Conservation (phyloP, 2,797 vertebrate species). For the Holocentrus rufus region DNA sequence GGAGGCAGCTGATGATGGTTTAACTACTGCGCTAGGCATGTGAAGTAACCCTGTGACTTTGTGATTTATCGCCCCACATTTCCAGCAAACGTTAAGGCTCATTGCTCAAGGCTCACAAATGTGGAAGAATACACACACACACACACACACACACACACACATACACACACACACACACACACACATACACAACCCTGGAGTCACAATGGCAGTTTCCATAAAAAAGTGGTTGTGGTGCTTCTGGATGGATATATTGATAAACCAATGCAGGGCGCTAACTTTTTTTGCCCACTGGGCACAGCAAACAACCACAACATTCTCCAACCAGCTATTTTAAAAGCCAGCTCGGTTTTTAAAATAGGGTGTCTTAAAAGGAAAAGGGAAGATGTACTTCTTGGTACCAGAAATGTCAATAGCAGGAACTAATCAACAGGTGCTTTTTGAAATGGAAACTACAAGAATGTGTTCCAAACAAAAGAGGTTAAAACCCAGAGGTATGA, state of each 20-base stretch:
- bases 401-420: background rate
- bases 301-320: too few relatives aligned
- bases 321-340: too few relatives aligned
- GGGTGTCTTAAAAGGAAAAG: too few relatives aligned
- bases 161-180: slow-evolving; percentile 2
- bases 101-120: background rate
- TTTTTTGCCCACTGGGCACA: too few relatives aligned
- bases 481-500: background rate
- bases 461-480: background rate
- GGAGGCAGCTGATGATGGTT: slow-evolving; percentile 6
- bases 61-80: slow-evolving; percentile 10
- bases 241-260: too few relatives aligned
- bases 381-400: background rate
- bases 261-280: too few relatives aligned
- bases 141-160: slow-evolving; percentile 1
- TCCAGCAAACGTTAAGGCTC: background rate
- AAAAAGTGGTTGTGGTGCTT: background rate
- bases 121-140: background rate
- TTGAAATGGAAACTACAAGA: background rate
- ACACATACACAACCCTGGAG: background rate
- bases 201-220: background rate
- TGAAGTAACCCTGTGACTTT: slow-evolving; percentile 35
- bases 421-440: background rate
- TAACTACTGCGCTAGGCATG: slow-evolving; percentile 24
- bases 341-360: too few relatives aligned